Conservation (phyloP, 2,888 invertebrate species). For the Argyresthia goedartella region DNA sequence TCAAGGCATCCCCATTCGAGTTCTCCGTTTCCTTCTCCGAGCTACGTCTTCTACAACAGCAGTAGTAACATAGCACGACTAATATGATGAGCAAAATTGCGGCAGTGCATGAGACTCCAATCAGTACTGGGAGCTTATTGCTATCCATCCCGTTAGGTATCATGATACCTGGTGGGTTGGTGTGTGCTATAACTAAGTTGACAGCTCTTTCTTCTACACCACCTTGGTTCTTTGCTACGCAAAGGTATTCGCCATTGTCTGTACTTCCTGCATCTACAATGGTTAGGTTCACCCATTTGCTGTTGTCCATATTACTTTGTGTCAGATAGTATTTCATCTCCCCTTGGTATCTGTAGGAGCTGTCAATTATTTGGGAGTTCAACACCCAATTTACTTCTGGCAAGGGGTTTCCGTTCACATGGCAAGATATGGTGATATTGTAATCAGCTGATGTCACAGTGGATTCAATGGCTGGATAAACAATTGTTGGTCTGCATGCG, state of each 20-base stretch:
- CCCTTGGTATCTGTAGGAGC: conserved; percentile 57
- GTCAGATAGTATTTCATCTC: conserved; percentile 58
- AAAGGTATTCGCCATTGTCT: conserved; percentile 82
- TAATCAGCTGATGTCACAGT: conserved; percentile 74
- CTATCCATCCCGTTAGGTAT: conserved; percentile 67
- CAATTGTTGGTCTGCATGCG: conserved; percentile 85
- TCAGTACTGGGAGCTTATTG: conserved; percentile 65
- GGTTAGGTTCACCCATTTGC: conserved; percentile 77
- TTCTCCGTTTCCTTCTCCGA: conserved; percentile 71
- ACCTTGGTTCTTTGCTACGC: conserved; percentile 85
- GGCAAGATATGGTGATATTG: conserved; percentile 80
- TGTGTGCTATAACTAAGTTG: conserved; percentile 66
- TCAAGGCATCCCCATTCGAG: conserved; percentile 76
- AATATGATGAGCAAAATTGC: conserved; percentile 63
- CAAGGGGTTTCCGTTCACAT: conserved; percentile 80
- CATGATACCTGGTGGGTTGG: conserved; percentile 39
- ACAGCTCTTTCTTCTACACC: conserved; percentile 84
- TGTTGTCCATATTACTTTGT: conserved; percentile 42
- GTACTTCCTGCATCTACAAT: conserved; percentile 72
- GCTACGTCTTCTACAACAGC: conserved; percentile 63
- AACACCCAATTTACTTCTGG: conserved; percentile 83
- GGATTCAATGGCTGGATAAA: conserved; percentile 72
- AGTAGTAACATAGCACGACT: conserved; percentile 69
- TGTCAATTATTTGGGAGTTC: conserved; percentile 74
- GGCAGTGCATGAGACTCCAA: conserved; percentile 57